phyloP scores from a whole-genome alignment of 2,888 invertebrate genomes.

The Hyles lineata region DNA sequence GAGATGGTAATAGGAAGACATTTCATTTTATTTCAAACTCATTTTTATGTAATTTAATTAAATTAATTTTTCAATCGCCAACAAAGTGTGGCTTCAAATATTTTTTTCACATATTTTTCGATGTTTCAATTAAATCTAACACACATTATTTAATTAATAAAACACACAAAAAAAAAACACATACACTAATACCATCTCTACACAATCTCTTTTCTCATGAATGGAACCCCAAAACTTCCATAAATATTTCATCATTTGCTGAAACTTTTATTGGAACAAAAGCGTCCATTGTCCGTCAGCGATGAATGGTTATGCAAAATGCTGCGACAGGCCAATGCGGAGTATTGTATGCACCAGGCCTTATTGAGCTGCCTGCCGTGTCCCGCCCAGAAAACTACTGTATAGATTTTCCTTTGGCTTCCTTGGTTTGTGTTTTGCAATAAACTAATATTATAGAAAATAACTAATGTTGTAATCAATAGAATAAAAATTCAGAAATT shows the following conservation, averaged over 20 bases:
- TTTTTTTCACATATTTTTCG: too few relatives aligned
- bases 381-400: slow-evolving; percentile 37
- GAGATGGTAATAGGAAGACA: too few relatives aligned
- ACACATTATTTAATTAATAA: neutral
- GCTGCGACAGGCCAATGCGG: slow-evolving; percentile 74
- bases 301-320: slow-evolving; percentile 73
- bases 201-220: neutral
- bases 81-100: too few relatives aligned
- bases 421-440: slow-evolving; percentile 21
- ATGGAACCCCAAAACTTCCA: slow-evolving; percentile 14
- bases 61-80: too few relatives aligned
- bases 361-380: slow-evolving; percentile 67
- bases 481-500: too few relatives aligned
- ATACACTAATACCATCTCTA: neutral
- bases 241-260: slow-evolving; percentile 28
- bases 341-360: slow-evolving; percentile 65
- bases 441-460: neutral
- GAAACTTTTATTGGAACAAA: slow-evolving; percentile 38
- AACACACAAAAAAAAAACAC: neutral
- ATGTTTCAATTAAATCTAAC: too few relatives aligned
- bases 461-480: too few relatives aligned
- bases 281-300: slow-evolving; percentile 74
- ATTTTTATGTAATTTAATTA: too few relatives aligned
- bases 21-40: too few relatives aligned
- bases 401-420: slow-evolving; percentile 38